A percentile compares a stretch with the other conserved stretches of the same genome.
phyloP scores from a whole-genome alignment of 2,888 invertebrate species.

The Chydorus sphaericus region DNA sequence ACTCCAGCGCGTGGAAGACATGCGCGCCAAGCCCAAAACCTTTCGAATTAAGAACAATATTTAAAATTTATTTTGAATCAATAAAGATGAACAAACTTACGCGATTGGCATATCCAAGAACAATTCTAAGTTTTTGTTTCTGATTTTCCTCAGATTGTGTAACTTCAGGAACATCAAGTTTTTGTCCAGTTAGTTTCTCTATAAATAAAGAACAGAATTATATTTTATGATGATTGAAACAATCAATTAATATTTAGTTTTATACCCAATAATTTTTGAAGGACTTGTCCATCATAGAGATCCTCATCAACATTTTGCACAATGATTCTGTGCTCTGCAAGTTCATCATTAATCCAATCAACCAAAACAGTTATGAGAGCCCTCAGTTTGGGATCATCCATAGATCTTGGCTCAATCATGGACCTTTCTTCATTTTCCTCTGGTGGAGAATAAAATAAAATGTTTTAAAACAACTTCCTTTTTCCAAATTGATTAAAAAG shows the following conservation, averaged over 20 bases:
- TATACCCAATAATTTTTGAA: conserved; percentile 48
- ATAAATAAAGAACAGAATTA: conserved; percentile 15
- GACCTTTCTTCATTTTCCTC: conserved; percentile 95
- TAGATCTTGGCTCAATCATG: conserved; percentile 78
- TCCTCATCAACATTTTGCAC: conserved; percentile 94
- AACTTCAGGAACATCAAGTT: conserved; percentile 92
- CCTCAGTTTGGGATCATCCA: conserved; percentile 69
- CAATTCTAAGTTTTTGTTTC: conserved; percentile 79
- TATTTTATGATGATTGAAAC: not conserved
- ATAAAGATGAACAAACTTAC: conserved; percentile 31
- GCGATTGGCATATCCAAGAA: conserved; percentile 74
- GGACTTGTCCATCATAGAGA: conserved; percentile 88
- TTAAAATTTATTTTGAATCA: conserved; percentile 1
- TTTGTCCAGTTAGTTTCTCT: conserved; percentile 74
- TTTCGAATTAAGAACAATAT: conserved; percentile 25
- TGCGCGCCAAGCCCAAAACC: conserved; percentile 53
- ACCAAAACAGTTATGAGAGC: conserved; percentile 74
- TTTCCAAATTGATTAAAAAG: not conserved
- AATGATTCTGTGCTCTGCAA: conserved; percentile 89
- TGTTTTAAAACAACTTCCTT: conserved; percentile 19
- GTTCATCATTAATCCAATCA: conserved; percentile 97
- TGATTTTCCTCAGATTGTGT: conserved; percentile 97
- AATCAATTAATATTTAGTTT: conserved; percentile 1
- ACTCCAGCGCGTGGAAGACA: conserved; percentile 82
- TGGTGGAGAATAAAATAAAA: no score